Conservation (phyloP, 1,140 invertebrate species). For the Andricus grossulariae region DNA sequence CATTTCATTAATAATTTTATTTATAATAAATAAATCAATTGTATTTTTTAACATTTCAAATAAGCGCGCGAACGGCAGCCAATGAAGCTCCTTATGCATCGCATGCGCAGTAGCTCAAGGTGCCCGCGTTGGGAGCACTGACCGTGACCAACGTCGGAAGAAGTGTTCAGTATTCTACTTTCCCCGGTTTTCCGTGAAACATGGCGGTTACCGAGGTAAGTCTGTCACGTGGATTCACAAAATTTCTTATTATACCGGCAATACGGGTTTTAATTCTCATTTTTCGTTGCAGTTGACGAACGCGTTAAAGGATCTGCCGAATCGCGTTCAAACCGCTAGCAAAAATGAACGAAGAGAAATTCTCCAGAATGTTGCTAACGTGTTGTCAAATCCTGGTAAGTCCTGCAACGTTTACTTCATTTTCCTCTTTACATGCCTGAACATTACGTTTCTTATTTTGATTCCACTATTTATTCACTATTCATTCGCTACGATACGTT, state of each 20-base stretch:
- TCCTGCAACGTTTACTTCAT: constrained; percentile 32
- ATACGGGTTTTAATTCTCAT: constrained; percentile 33
- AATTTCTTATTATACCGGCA: constrained; percentile 30
- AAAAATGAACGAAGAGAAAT: constrained; percentile 84
- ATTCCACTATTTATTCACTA: constrained; percentile 45
- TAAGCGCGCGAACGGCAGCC: too few species aligned
- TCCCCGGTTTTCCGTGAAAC: constrained; percentile 65
- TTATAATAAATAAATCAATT: too few species aligned
- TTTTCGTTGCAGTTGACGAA: constrained; percentile 80
- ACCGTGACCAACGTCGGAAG: too few species aligned
- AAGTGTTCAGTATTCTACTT: not conserved
- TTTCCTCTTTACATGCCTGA: constrained; percentile 39
- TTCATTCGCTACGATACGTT: constrained; percentile 36
- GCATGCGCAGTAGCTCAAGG: too few species aligned
- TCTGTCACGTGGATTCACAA: constrained; percentile 67
- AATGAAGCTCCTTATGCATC: too few species aligned
- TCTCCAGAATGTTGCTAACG: constrained; percentile 83
- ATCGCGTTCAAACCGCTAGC: constrained; percentile 86
- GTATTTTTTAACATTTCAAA: too few species aligned
- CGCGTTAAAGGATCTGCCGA: constrained; percentile 87
- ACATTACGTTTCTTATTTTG: not conserved
- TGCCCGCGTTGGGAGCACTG: too few species aligned
- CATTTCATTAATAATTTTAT: too few species aligned
- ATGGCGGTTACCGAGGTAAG: constrained; percentile 73
- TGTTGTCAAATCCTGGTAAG: constrained; percentile 85